These are phyloP conservation scores for Epinephelus coioides DNA, from an alignment of 2,797 vertebrate genomes.

Conservation along the genomic window DNA sequence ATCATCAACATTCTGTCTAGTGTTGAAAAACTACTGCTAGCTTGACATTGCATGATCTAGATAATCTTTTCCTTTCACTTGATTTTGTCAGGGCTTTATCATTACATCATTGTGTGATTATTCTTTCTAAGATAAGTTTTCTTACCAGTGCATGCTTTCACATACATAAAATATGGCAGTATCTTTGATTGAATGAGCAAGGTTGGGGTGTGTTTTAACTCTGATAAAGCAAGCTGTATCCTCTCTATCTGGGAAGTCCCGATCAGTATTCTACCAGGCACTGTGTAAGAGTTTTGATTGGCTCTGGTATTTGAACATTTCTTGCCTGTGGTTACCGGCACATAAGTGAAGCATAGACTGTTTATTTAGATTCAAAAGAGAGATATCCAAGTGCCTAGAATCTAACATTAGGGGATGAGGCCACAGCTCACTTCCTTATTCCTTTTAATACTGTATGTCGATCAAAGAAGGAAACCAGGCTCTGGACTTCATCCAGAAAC, in stretches of 20 bases:
- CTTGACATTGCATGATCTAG: neutral
- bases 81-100: neutral
- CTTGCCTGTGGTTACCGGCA: neutral
- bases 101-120: neutral
- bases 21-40: neutral
- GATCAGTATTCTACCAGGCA: neutral
- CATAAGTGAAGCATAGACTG: slow-evolving; percentile 8
- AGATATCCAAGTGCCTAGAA: neutral
- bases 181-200: neutral
- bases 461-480: slow-evolving; percentile 13
- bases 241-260: neutral
- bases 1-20: neutral
- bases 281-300: neutral
- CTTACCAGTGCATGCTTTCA: neutral
- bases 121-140: neutral
- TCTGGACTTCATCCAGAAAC: neutral
- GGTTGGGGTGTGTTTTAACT: neutral
- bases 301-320: neutral
- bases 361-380: slow-evolving; percentile 13
- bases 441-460: neutral
- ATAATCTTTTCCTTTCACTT: neutral
- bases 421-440: slow-evolving; percentile 5
- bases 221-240: slow-evolving; percentile 1
- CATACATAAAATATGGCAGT: neutral
- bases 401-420: neutral